Base-by-base conservation (phyloP, 2,113 vertebrate genomes). In the Seriola aureovittata region DNA sequence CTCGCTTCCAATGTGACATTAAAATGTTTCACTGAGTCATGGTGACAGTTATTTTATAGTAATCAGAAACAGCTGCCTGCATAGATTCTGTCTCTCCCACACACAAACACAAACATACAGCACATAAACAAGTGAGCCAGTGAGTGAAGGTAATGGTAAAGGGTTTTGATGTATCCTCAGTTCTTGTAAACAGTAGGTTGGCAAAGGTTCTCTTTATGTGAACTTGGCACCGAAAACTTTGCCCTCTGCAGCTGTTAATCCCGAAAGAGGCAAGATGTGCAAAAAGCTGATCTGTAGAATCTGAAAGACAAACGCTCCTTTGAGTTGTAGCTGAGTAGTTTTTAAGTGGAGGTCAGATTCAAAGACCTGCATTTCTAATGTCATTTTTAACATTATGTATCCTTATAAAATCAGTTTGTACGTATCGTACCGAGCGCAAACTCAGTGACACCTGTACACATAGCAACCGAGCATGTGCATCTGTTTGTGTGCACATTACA, bases 1-100 rank as follows among this genome's bases (percentile, higher is more conserved):
- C 63, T 23, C 1, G 63, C 23, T 70, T 21, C 25, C 34, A 36
- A 72, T 69, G 71, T 60, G 71, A 64, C 58, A 55, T 21, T 76
- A 5, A 54, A 52, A 73, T 50, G 60, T 68, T 70, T 5, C 25
- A 50, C 58, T 40, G 78, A 60, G 32, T 84, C 32, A 36, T 2
- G 50, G 23, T 11, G 48, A 40, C 54, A 14, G 17, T 69, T 1
- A 17, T 55, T 64, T 38, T 23, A 57, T 14, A 21, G 23, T 3
- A 38, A 44, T 8, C 16, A 50, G 54, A 42, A 57, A 48, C 69
- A 59, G 52, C 62, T 58, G 9, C 23, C 62, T 65, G 8, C 48
- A 57, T 40, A 9, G 23, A 55, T 9, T 60, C 19, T 40, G 60
- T 58, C 19, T 17, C 38, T 78, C 19, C 29, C 55, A 25, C 23